These are phyloP conservation scores for Leptopilina clavipes DNA, from an alignment of 1,140 invertebrate genomes.

Conservation along the genomic window DNA sequence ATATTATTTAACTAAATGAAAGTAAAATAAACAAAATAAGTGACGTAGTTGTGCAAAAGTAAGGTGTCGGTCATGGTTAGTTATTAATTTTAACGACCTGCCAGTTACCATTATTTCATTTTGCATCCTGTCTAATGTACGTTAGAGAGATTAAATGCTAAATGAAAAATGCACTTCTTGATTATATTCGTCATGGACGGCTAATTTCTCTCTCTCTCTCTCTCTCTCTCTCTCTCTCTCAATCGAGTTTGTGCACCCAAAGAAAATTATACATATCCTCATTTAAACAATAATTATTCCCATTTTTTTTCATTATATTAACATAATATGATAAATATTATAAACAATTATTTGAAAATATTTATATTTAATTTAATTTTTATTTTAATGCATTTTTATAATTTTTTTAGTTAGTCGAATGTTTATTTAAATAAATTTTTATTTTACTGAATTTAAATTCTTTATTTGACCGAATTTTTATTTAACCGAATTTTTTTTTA, in stretches of 20 bases:
- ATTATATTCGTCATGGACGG: slow-evolving; percentile 60
- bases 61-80: slow-evolving; percentile 34
- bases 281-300: slow-evolving; percentile 54
- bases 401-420: too few species aligned
- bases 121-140: slow-evolving; percentile 34
- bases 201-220: slow-evolving; percentile 52
- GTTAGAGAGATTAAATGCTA: slow-evolving; percentile 34
- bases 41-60: neutral
- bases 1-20: slow-evolving; percentile 38
- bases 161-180: slow-evolving; percentile 48
- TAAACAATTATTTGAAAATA: too few species aligned
- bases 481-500: too few species aligned
- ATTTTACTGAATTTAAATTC: too few species aligned
- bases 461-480: too few species aligned
- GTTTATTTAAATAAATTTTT: too few species aligned
- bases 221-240: too few species aligned
- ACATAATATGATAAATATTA: too few species aligned
- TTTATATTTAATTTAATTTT: neutral
- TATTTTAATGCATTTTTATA: slow-evolving; percentile 13
- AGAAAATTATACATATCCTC: slow-evolving; percentile 57
- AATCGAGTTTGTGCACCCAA: slow-evolving; percentile 34
- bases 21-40: slow-evolving; percentile 23
- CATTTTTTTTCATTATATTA: neutral
- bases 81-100: slow-evolving; percentile 36
- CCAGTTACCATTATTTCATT: slow-evolving; percentile 23